Conservation (phyloP, 2,113 vertebrate genomes). For the Labeo rohita region DNA sequence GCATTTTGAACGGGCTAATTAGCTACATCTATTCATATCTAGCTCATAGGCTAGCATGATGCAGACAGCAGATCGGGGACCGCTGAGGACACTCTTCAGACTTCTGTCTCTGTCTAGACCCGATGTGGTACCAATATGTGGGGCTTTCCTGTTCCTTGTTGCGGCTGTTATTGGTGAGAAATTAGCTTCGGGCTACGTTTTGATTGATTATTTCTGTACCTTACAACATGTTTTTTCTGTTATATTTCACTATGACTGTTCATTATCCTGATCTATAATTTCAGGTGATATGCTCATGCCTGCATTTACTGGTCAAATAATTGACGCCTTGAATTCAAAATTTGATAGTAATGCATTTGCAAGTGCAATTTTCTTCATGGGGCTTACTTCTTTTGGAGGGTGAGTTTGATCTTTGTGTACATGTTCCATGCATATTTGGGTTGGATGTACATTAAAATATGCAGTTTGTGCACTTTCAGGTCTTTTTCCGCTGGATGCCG, state of each 20-base stretch:
- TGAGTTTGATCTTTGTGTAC: background rate
- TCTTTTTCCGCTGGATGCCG: background rate
- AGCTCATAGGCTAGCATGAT: background rate
- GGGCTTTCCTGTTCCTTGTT: conserved; percentile 11
- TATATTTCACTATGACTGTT: too few species aligned
- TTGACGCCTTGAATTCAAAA: background rate
- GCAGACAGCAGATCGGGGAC: background rate
- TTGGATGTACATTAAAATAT: background rate
- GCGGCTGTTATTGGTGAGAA: conserved; percentile 7
- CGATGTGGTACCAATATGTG: conserved; percentile 9
- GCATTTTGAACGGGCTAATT: background rate
- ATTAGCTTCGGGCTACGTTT: background rate
- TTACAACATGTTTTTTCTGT: too few species aligned
- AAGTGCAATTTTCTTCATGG: conserved; percentile 19
- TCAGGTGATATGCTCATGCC: conserved; percentile 6
- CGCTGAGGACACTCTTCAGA: background rate
- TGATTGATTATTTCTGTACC: background rate
- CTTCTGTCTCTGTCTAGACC: conserved; percentile 9
- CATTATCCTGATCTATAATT: background rate
- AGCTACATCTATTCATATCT: background rate
- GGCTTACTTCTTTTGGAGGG: conserved; percentile 7
- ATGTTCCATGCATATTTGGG: background rate
- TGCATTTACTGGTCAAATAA: background rate
- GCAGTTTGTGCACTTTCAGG: background rate
- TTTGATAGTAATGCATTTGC: background rate